Evolutionary conservation across 2,113 vertebrate genomes (phyloP).

Genomic region (Eira barbara): DNA sequence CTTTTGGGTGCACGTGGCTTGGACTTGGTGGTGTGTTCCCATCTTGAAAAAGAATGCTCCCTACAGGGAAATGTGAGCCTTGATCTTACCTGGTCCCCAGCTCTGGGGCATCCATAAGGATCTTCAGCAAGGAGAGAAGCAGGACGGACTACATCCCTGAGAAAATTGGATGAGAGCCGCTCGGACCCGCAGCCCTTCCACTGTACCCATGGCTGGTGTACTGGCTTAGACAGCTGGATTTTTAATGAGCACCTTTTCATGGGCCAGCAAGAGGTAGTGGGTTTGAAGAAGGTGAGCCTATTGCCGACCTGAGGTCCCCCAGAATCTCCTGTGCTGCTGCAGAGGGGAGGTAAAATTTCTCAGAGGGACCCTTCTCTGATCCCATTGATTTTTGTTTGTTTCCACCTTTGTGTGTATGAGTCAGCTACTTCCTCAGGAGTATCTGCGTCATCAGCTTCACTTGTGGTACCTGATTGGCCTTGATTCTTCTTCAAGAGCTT

Average conservation of each 20-base stretch:
- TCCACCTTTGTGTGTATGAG: background rate
- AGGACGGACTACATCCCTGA: background rate
- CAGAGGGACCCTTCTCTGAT: background rate
- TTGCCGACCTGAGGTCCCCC: background rate
- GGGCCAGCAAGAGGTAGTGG: background rate
- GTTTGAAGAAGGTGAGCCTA: background rate
- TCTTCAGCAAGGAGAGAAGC: background rate
- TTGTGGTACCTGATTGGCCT: background rate
- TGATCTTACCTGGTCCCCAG: background rate
- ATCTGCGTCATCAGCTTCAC: background rate
- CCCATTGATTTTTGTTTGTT: background rate
- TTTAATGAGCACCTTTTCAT: background rate
- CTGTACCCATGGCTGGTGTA: fast-evolving
- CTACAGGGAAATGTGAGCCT: background rate
- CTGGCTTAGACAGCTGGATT: background rate
- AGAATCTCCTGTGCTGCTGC: background rate
- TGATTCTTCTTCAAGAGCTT: background rate
- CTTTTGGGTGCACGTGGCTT: background rate
- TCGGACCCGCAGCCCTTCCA: fast-evolving
- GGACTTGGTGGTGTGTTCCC: background rate
- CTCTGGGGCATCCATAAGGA: background rate
- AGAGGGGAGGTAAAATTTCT: background rate
- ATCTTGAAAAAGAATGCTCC: background rate
- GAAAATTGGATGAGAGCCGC: background rate
- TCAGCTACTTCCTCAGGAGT: background rate